phyloP scores from a whole-genome alignment of 2,888 invertebrate genomes.

The Cheilosia variabilis region DNA sequence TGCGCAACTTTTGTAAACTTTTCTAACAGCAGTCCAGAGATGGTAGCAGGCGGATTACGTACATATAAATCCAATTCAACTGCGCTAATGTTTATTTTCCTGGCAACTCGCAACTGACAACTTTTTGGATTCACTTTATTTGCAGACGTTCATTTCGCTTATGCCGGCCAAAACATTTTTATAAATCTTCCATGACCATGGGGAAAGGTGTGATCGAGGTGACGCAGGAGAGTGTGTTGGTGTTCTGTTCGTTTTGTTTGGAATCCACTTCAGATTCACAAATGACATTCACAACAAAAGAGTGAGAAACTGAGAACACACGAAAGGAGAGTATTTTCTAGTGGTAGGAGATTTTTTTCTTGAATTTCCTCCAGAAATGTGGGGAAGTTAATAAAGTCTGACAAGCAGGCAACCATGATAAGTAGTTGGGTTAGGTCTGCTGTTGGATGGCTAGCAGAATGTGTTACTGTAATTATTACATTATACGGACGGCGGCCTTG shows the following conservation, averaged over 20 bases:
- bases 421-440: constrained; percentile 29
- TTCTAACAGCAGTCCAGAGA: constrained; percentile 48
- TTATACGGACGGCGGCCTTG: neutral
- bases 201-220: constrained; percentile 56
- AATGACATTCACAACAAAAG: no score
- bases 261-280: neutral
- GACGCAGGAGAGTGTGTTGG: no score
- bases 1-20: constrained; percentile 73
- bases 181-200: constrained; percentile 32
- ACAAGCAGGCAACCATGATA: constrained; percentile 56
- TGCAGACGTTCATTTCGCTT: neutral
- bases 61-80: neutral
- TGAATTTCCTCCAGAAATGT: constrained; percentile 73
- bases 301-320: neutral
- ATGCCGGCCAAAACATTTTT: no score
- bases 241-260: no score
- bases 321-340: constrained; percentile 62
- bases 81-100: constrained; percentile 1
- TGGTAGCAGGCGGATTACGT: constrained; percentile 31
- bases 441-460: constrained; percentile 42
- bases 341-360: constrained; percentile 72
- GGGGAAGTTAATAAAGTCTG: constrained; percentile 74
- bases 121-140: constrained; percentile 39
- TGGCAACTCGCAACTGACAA: constrained; percentile 24
- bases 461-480: constrained; percentile 12